Evolutionary conservation across 1,140 invertebrate genomes (phyloP).

Genomic region (Hypothenemus hampei): DNA sequence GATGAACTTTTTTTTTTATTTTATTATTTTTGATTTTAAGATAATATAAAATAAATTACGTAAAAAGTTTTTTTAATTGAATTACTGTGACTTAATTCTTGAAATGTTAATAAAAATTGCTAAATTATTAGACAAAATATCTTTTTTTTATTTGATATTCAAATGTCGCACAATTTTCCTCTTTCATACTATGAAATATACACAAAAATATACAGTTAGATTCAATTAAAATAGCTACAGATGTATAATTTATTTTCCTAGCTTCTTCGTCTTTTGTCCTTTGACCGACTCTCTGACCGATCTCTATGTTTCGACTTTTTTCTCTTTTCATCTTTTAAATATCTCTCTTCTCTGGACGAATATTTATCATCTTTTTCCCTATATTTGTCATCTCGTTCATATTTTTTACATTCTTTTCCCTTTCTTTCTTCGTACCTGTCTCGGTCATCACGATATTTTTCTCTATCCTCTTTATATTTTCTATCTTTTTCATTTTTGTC

Average conservation of each 20-base stretch:
- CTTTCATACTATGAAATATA: no score
- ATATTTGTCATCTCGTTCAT: slow-evolving; percentile 36
- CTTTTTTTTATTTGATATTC: no score
- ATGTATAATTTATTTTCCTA: slow-evolving; percentile 17
- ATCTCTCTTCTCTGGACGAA: slow-evolving; percentile 30
- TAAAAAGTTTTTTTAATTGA: no score
- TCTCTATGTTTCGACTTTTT: slow-evolving; percentile 41
- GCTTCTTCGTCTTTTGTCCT: slow-evolving; percentile 45
- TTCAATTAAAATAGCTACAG: background rate
- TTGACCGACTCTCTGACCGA: slow-evolving; percentile 43
- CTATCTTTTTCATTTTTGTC: slow-evolving; percentile 36
- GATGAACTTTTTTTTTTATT: no score
- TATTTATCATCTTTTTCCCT: slow-evolving; percentile 30
- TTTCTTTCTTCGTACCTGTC: slow-evolving; percentile 33
- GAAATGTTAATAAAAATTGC: no score
- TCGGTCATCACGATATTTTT: slow-evolving; percentile 35
- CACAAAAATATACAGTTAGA: background rate
- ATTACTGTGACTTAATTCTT: no score
- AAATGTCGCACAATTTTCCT: no score
- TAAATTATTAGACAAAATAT: no score
- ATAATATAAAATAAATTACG: no score
- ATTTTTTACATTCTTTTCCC: slow-evolving; percentile 33
- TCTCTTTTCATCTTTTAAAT: slow-evolving; percentile 29
- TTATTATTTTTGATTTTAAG: no score
- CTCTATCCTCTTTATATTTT: slow-evolving; percentile 21